Conservation (phyloP, 2,888 invertebrate species). For the Dynastes hyllus region DNA sequence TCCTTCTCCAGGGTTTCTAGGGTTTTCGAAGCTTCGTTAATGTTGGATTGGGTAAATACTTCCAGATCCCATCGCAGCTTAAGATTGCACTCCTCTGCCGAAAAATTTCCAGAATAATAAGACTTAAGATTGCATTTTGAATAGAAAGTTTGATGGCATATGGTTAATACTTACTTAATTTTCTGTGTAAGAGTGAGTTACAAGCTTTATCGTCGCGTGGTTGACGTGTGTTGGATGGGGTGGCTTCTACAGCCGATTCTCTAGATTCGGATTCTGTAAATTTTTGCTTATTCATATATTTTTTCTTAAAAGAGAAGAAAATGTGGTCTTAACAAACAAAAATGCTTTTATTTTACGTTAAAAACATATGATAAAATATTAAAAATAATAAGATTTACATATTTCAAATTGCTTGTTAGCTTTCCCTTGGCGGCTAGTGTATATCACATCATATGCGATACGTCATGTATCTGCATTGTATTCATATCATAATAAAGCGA, state of each 20-base stretch:
- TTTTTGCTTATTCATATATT: background rate
- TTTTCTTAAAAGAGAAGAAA: too few species aligned
- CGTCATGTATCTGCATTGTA: too few species aligned
- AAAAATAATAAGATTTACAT: too few species aligned
- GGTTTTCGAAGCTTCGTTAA: conserved; percentile 64
- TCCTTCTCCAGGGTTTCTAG: conserved; percentile 66
- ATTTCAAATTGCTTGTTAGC: too few species aligned
- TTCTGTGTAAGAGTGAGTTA: conserved; percentile 55
- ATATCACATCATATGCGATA: too few species aligned
- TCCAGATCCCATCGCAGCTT: conserved; percentile 64
- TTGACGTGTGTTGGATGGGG: background rate
- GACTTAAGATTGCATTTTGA: conserved; percentile 4
- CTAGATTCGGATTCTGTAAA: conserved; percentile 17
- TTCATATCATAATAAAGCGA: too few species aligned
- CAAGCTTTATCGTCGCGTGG: conserved; percentile 2
- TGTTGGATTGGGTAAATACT: conserved; percentile 60
- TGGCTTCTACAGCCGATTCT: conserved; percentile 17
- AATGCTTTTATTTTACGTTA: too few species aligned
- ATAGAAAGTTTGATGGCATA: conserved; percentile 21
- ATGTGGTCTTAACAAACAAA: too few species aligned
- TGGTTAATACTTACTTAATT: conserved; percentile 54
- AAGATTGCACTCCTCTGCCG: conserved; percentile 65
- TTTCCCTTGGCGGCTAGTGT: too few species aligned
- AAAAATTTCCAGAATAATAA: conserved; percentile 31
- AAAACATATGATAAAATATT: too few species aligned